Conservation (phyloP, 2,113 vertebrate genomes). For the Cyprinodon tularosa region DNA sequence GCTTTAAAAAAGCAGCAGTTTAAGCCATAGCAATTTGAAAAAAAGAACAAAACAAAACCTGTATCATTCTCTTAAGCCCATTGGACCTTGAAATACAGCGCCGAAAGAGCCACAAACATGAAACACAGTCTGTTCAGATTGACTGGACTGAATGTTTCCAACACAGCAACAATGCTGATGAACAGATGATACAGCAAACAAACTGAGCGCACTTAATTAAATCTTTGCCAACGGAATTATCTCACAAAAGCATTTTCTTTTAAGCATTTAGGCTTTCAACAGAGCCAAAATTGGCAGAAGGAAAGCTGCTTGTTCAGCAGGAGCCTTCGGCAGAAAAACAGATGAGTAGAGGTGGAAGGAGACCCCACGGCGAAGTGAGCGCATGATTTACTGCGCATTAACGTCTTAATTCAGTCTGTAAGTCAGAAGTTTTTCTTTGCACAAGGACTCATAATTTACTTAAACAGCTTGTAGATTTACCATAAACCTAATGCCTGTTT, state of each 20-base stretch:
- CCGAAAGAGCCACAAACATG: constrained; percentile 20
- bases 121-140: constrained; percentile 7
- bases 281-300: constrained; percentile 40
- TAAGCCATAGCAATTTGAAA: neutral
- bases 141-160: constrained; percentile 39
- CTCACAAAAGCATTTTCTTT: constrained; percentile 51
- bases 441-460: neutral
- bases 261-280: constrained; percentile 40
- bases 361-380: constrained; percentile 17
- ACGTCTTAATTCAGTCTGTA: neutral
- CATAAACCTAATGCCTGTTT: neutral
- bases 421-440: neutral
- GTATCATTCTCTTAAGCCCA: constrained; percentile 11
- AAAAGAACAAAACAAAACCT: neutral
- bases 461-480: neutral
- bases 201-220: constrained; percentile 57
- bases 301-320: constrained; percentile 52
- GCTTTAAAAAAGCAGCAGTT: neutral
- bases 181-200: constrained; percentile 50
- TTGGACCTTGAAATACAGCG: constrained; percentile 20
- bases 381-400: constrained; percentile 13
- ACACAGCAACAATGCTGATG: constrained; percentile 30
- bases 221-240: constrained; percentile 57
- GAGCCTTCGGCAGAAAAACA: constrained; percentile 20
- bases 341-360: constrained; percentile 22